Evolutionary conservation across 2,888 invertebrate genomes (phyloP), one percentile per base, ranked within the genome.

Genomic region (Polylopha cassiicola): DNA sequence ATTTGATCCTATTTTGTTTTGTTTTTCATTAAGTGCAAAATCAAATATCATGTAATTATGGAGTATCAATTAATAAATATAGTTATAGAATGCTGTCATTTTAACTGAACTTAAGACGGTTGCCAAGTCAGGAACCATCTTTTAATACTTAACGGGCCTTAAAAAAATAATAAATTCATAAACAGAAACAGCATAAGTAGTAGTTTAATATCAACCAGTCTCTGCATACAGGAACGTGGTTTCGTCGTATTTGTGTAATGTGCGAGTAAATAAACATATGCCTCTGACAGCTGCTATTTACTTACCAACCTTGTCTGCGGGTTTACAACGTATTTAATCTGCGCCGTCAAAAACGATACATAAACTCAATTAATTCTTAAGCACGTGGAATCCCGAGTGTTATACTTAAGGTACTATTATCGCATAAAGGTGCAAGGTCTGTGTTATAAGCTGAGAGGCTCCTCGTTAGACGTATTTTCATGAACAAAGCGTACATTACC

Each of bases 391-490:
- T n/a, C n/a, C n/a, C n/a, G n/a, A n/a, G n/a, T n/a, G n/a, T n/a
- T n/a, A n/a, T n/a, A 52, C 58, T 52, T 52, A 21, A 14, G 8
- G 23, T 7, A 24, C 30, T 37, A 51, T 54, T 53, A 58, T 48
- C 44, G 38, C 41, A 51, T 50, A 59, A 55, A 61, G 54, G 51
- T 43, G 45, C 53, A 50, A 53, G n/a, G n/a, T n/a, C n/a, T n/a
- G n/a, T n/a, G n/a, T 50, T 30, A 41, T 43, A 39, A 31, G 48
- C 47, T 43, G 42, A 49, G 47, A 45, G 43, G 50, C 47, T 44
- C 44, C 59, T 64, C 50, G 62, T 67, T 67, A 63, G 58, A 55
- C 39, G 49, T 55, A 52, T 65, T 66, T 55, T 47, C 47, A 47
- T 29, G 41, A 53, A 61, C 61, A 65, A 68, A 66, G 58, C 38